phyloP scores from a whole-genome alignment of 2,113 vertebrate species.

The Meleagris gallopavo region DNA sequence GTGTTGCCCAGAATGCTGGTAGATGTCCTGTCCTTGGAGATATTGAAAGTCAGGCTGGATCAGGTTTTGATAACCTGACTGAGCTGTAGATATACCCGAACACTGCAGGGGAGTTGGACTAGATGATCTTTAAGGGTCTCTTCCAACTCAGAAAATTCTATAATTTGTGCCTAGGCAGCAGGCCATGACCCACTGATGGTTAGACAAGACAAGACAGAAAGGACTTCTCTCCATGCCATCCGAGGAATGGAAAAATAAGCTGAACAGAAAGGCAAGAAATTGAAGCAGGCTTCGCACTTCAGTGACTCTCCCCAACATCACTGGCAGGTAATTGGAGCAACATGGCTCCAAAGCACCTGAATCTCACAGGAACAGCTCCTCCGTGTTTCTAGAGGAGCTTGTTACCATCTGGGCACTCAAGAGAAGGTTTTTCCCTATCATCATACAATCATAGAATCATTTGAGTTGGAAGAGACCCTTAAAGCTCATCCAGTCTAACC shows the following conservation, averaged over 20 bases:
- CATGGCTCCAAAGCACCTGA: accelerated
- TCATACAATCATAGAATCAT: too few relatives aligned
- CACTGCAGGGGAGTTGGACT: too few relatives aligned
- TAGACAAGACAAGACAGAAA: neutral
- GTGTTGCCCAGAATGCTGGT: too few relatives aligned
- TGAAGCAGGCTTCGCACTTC: neutral
- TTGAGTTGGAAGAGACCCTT: too few relatives aligned
- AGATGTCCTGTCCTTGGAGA: too few relatives aligned
- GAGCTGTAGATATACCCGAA: too few relatives aligned
- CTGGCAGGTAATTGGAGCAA: neutral
- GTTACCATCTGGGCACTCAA: neutral
- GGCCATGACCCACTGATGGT: neutral
- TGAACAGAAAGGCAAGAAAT: neutral
- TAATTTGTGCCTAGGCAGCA: neutral
- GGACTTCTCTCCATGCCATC: neutral
- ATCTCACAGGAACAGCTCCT: neutral
- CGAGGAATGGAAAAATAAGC: neutral
- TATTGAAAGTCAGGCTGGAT: too few relatives aligned
- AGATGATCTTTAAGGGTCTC: too few relatives aligned
- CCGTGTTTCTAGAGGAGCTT: neutral
- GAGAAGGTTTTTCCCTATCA: neutral
- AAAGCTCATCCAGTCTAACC: too few relatives aligned
- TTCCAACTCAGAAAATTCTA: too few relatives aligned
- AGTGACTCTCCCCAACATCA: neutral
- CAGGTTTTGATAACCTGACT: too few relatives aligned